Base-by-base conservation (phyloP, 1,140 invertebrate species). In the Gryon sp. region DNA sequence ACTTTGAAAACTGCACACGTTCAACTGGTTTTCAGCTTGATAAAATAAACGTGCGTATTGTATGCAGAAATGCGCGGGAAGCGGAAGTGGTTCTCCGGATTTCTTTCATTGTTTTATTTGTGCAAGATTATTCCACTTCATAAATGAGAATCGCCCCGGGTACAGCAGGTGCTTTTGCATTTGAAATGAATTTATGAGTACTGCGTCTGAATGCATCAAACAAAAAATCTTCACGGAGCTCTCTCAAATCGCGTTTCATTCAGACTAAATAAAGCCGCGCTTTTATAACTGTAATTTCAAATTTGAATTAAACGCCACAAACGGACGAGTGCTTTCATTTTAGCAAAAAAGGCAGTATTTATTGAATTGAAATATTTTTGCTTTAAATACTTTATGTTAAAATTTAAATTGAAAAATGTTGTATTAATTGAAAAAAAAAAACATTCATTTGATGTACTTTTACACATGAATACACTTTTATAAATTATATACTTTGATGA, bases 71-170 rank as follows among this genome's bases (percentile, higher is more conserved):
- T 5, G 45, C 24, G 53, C 66, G 53, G 53, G 66, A 70, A 70
- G 66, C 66, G 66, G 66, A 70, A 70, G 66, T 60, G 66, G 43
- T 43, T 70, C 66, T 57, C 45, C 34, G 66, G 53, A 59, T 69
- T 69, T 69, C 65, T 60, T 69, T 60, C 53, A 52, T 69, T 69
- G 65, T 69, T 69, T 69, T 69, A 69, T 70, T 70, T 53, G 66
- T 8, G 26, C 45, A 45, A 70, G 68, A 62, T 72, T 72, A 72
- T 72, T 72, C 57, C 48, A 52, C 52, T 72, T 70, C 66, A 62
- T 62, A 72, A 72, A 72, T 72, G 55, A 72, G 57, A 62, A 62
- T 62, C 46, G 48, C 63, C 63, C 14, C 41, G 53, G 45, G 65
- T 38, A 20, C 63, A 48, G 63, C 68, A 72, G 52, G 68, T 72